A percentile compares a stretch with the other conserved stretches of the same genome.
Conservation (phyloP, 2,888 invertebrate species). For the Chrysina gloriosa region DNA sequence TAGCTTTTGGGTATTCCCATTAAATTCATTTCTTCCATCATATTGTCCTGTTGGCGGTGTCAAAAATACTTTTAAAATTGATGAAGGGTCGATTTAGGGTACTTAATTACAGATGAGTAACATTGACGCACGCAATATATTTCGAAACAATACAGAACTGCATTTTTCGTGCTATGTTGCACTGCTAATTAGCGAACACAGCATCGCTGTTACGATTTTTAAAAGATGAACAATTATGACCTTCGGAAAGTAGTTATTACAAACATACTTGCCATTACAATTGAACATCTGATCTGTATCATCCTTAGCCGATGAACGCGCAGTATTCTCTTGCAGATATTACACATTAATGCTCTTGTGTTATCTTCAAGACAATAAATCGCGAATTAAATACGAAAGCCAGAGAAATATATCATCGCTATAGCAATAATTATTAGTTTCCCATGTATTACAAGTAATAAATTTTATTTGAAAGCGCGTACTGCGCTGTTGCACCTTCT, state of each 20-base stretch:
- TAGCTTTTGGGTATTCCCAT: no score
- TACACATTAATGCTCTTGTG: conserved; percentile 49
- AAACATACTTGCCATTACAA: background rate
- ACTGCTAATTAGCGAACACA: no score
- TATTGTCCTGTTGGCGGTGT: no score
- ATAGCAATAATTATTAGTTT: conserved; percentile 58
- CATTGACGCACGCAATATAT: no score
- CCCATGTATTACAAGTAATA: conserved; percentile 50
- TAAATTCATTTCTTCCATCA: no score
- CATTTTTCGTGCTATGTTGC: no score
- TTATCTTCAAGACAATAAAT: conserved; percentile 60
- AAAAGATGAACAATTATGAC: conserved; percentile 22
- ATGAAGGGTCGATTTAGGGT: no score
- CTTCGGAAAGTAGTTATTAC: conserved; percentile 16
- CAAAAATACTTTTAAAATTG: no score
- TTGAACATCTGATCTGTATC: conserved; percentile 18
- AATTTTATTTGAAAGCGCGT: conserved; percentile 44
- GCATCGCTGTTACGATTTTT: background rate
- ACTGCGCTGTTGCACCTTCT: conserved; percentile 18
- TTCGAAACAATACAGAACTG: no score
- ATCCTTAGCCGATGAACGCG: conserved; percentile 12
- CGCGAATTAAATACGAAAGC: conserved; percentile 58
- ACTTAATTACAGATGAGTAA: no score
- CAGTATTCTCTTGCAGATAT: conserved; percentile 44
- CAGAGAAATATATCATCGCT: conserved; percentile 60